Evolutionary conservation across 2,797 vertebrate genomes (phyloP).

Genomic region (Saxicola maurus): DNA sequence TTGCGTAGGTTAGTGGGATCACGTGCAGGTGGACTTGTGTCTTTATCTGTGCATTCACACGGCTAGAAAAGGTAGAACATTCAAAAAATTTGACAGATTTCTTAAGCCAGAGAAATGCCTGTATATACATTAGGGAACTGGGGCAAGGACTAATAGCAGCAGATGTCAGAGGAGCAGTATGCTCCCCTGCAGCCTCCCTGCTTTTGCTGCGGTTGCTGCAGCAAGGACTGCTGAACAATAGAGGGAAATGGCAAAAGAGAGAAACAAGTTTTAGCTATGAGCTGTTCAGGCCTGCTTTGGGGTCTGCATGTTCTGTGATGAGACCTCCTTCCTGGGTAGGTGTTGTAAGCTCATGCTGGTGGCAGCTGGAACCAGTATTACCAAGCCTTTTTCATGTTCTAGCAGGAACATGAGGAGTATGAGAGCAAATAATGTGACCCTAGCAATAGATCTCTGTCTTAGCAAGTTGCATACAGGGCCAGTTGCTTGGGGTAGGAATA

Average conservation of each 20-base stretch:
- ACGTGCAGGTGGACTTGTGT: neutral
- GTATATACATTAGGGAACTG: neutral
- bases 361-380: neutral
- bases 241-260: neutral
- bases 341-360: neutral
- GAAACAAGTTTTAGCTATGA: neutral
- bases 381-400: neutral
- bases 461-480: neutral
- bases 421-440: neutral
- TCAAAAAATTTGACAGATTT: neutral
- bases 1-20: neutral
- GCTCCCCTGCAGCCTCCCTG: neutral
- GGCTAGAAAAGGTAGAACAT: neutral
- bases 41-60: neutral
- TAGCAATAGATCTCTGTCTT: neutral
- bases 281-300: neutral
- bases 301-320: fast-evolving
- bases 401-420: neutral
- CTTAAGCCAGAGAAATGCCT: neutral
- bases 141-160: neutral
- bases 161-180: neutral
- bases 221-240: neutral
- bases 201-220: neutral
- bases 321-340: neutral
- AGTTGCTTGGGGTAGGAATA: neutral